Evolutionary conservation across 2,113 vertebrate genomes (phyloP).

Genomic region (Albula goreensis): DNA sequence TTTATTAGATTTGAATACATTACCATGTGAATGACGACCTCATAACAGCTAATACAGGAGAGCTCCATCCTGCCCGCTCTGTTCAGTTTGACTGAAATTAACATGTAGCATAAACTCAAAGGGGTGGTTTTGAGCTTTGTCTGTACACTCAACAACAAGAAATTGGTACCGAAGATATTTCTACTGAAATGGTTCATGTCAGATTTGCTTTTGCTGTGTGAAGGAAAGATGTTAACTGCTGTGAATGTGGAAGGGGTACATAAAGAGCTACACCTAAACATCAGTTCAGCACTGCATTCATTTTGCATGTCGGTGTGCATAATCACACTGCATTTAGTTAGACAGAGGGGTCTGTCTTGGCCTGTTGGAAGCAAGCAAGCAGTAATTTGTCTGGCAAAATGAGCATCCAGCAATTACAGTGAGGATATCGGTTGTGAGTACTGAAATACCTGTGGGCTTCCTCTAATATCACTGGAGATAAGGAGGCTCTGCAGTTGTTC

Average conservation of each 20-base stretch:
- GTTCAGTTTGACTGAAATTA: constrained; percentile 22
- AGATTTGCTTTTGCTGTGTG: neutral
- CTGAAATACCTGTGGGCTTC: neutral
- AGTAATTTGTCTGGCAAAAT: neutral
- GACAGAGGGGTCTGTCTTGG: neutral
- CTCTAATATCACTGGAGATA: neutral
- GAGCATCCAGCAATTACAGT: neutral
- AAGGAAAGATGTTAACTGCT: too few relatives aligned
- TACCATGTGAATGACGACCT: constrained; percentile 48
- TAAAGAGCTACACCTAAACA: too few relatives aligned
- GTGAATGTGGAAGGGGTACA: too few relatives aligned
- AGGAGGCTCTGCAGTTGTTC: neutral
- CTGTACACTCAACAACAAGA: neutral
- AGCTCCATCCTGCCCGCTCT: constrained; percentile 35
- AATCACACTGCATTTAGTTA: neutral
- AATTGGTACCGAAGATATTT: neutral
- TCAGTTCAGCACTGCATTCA: neutral
- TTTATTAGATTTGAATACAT: constrained; percentile 55
- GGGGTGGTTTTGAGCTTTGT: neutral
- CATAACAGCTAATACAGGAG: constrained; percentile 33
- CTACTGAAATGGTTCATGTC: neutral
- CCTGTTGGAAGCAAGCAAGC: neutral
- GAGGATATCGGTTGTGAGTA: neutral
- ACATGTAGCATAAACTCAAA: neutral
- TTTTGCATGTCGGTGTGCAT: neutral